Conservation (phyloP, 2,888 invertebrate genomes). For the Lycocerus yunnanus region DNA sequence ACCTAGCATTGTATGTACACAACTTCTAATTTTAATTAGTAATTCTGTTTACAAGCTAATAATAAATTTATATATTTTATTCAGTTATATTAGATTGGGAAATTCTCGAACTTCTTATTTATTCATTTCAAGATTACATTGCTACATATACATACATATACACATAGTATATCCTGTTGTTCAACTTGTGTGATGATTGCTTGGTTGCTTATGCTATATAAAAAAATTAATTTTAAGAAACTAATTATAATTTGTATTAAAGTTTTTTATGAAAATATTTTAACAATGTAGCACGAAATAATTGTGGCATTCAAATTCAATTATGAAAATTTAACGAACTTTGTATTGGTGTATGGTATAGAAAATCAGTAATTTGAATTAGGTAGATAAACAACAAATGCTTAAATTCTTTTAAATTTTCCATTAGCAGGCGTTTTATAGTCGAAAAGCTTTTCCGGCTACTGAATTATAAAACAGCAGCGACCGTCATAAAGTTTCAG, state of each 20-base stretch:
- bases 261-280: too few relatives aligned
- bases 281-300: not conserved
- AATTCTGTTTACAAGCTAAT: too few relatives aligned
- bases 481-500: constrained; percentile 39
- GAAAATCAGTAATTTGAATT: not conserved
- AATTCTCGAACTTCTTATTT: too few relatives aligned
- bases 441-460: constrained; percentile 36
- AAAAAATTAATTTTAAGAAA: not conserved
- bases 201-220: too few relatives aligned
- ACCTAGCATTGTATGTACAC: too few relatives aligned
- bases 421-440: constrained; percentile 39
- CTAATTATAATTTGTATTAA: not conserved
- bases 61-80: too few relatives aligned
- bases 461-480: constrained; percentile 42
- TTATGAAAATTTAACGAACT: not conserved
- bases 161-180: too few relatives aligned
- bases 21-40: too few relatives aligned
- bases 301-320: not conserved
- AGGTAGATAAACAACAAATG: constrained; percentile 12
- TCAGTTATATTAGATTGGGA: too few relatives aligned
- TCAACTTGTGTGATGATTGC: too few relatives aligned
- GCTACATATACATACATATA: too few relatives aligned
- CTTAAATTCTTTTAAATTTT: constrained; percentile 36
- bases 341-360: not conserved
- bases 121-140: too few relatives aligned